phyloP scores from a whole-genome alignment of 2,797 vertebrate genomes.

The Emydoidea blandingii region DNA sequence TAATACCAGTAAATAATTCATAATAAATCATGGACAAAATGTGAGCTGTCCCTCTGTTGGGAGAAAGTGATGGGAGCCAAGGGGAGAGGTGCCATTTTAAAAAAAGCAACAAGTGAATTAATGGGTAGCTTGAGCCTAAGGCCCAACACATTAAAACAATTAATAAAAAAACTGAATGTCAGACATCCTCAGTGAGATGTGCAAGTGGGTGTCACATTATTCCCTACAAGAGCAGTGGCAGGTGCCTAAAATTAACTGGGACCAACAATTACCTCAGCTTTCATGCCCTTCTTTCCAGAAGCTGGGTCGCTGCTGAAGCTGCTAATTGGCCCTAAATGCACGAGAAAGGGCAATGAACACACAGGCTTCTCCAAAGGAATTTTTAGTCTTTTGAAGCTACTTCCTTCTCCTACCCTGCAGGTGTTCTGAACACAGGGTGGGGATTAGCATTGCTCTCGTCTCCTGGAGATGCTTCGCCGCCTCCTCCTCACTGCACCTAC shows the following conservation, averaged over 20 bases:
- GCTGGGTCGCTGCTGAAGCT: background rate
- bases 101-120: background rate
- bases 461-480: background rate
- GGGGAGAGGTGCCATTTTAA: background rate
- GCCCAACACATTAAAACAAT: background rate
- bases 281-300: background rate
- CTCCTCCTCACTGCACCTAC: background rate
- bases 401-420: background rate
- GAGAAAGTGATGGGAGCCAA: background rate
- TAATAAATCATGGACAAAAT: background rate
- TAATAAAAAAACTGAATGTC: constrained; percentile 7
- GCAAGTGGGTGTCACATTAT: background rate
- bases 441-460: background rate
- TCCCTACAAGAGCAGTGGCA: background rate
- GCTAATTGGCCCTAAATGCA: background rate
- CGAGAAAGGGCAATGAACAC: background rate
- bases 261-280: background rate
- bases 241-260: background rate
- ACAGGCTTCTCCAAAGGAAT: fast-evolving
- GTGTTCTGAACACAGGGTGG: background rate
- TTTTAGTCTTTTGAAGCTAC: background rate
- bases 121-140: background rate
- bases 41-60: background rate
- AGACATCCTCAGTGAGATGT: background rate
- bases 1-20: background rate